Conservation (phyloP, 92 coral and sea anemone genomes). For the Paramuricea clavata region DNA sequence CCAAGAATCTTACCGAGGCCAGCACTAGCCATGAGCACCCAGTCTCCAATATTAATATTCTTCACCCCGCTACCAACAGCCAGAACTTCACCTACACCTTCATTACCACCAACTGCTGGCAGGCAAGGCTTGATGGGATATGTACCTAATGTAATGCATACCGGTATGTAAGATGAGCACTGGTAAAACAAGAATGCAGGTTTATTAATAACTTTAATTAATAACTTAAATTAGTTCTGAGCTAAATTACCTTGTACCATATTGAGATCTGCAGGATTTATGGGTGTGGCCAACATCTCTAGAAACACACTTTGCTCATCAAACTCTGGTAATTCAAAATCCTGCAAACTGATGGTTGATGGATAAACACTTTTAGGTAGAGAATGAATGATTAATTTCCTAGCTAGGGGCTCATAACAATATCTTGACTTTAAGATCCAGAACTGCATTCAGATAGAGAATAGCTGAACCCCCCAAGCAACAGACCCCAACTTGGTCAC, state of each 20-base stretch:
- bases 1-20: conserved; percentile 68
- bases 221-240: no score
- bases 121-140: conserved; percentile 86
- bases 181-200: no score
- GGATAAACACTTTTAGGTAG: neutral
- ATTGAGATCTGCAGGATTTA: conserved; percentile 95
- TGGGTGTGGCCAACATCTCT: conserved; percentile 90
- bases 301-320: conserved; percentile 79
- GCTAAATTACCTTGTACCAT: conserved; percentile 90
- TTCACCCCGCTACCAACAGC: conserved; percentile 83
- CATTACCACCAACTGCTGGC: conserved; percentile 97
- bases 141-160: conserved; percentile 72
- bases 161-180: no score
- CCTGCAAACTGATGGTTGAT: conserved; percentile 66
- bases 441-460: no score
- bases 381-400: no score
- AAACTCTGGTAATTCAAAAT: conserved; percentile 64
- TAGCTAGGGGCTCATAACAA: no score
- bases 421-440: no score
- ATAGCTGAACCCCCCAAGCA: no score
- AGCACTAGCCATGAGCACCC: conserved; percentile 76
- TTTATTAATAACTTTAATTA: no score
- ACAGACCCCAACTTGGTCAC: no score
- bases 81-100: conserved; percentile 85
- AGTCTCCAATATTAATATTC: conserved; percentile 77